These are phyloP conservation scores for Esperia sulphurella DNA, from an alignment of 2,888 invertebrate genomes.

Conservation along the genomic window DNA sequence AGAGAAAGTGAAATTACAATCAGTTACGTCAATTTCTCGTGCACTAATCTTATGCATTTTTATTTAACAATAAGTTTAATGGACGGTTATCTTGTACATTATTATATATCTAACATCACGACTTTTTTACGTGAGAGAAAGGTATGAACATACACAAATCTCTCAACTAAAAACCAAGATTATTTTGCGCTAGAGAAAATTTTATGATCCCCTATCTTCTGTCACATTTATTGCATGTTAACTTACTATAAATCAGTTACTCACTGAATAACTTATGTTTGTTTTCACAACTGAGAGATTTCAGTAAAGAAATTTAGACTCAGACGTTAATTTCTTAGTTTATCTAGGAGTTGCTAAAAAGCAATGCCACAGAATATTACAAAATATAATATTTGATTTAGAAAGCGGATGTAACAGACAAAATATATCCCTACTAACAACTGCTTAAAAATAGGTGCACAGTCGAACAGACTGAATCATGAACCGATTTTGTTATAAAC, in stretches of 20 bases:
- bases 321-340: neutral
- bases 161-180: neutral
- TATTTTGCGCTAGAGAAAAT: neutral
- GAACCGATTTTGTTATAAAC: too few species aligned
- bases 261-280: neutral
- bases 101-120: slow-evolving; percentile 18
- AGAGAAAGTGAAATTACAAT: neutral
- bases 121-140: slow-evolving; percentile 29
- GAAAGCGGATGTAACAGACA: too few species aligned
- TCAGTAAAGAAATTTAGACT: neutral
- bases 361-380: neutral
- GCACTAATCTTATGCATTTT: neutral
- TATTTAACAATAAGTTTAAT: neutral
- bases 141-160: slow-evolving; percentile 16
- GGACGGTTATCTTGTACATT: neutral
- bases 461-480: too few species aligned
- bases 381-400: too few species aligned
- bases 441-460: too few species aligned
- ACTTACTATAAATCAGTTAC: neutral
- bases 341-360: neutral
- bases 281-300: neutral
- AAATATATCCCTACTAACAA: too few species aligned
- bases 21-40: neutral
- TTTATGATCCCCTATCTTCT: neutral
- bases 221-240: neutral